Evolutionary conservation across 1,140 invertebrate species (phyloP), one percentile per base, ranked within the genome.

Genomic region (Leptinotarsa defecta): DNA sequence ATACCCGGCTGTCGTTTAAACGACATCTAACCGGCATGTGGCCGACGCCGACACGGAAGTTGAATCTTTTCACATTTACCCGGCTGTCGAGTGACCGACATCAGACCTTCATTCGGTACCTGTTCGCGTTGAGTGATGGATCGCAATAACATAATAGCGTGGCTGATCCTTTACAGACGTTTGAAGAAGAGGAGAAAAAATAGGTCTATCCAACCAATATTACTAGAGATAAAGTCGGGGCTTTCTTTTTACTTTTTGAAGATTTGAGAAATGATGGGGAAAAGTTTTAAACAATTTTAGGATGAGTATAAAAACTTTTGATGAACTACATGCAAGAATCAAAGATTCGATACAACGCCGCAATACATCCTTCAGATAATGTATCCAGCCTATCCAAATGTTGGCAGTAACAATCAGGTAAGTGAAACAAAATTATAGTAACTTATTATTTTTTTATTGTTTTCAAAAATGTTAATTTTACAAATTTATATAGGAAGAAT

Each of bases 341-440:
- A 57, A 57, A 5, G 49, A 57, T 57, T 57, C n/a, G 5, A 15
- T 57, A 17, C 1, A 57, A 13, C 15, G 52, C 1, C n/a, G 2
- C 15, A 57, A 57, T 15, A 57, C 15, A 57, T 57, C 52, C 52
- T 57, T 57, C 5, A 57, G 52, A 57, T 15, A 57, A 57, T 57
- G 52, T 57, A 57, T 57, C 52, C 52, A 57, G 52, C 52, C 52
- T n/a, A 57, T 57, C 13, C 52, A 57, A n/a, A 13, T 57, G 15
- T 57, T 57, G 52, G 52, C n/a, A 57, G 52, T 57, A 15, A 57
- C n/a, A 57, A 57, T 57, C 52, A 57, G 13, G 52, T 57, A 57
- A 57, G 34, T 34, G 52, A 57, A 57, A 57, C n/a, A 57, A 57
- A 57, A 57, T 15, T 27, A 27, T 27, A 27, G 27, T 27, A 27